A percentile compares a stretch with the other conserved stretches of the same genome.
Conservation (phyloP, 2,888 invertebrate genomes). For the Vannuccia rotundouncinata region DNA sequence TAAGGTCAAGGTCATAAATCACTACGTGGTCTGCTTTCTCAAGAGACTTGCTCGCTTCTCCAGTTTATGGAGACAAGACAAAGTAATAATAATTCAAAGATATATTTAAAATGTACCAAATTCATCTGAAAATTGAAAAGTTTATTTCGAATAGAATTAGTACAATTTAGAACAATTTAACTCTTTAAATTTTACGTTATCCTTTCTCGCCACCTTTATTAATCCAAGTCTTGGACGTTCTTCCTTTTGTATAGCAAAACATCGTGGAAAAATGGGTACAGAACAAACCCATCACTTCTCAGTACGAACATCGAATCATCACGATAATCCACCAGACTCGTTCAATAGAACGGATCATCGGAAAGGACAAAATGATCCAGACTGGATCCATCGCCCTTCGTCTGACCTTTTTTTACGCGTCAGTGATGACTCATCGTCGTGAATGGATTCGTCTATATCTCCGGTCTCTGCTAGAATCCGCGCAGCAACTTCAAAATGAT, state of each 20-base stretch:
- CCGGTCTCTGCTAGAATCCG: conserved; percentile 19
- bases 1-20: conserved; percentile 6
- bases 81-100: conserved; percentile 17
- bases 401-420: background rate
- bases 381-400: conserved; percentile 28
- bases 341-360: background rate
- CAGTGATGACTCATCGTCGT: background rate
- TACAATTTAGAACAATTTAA: too few relatives aligned
- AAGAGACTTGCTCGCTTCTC: background rate
- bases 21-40: conserved; percentile 27
- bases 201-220: too few relatives aligned
- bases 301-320: conserved; percentile 24
- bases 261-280: conserved; percentile 33
- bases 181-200: too few relatives aligned
- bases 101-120: too few relatives aligned
- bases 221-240: background rate
- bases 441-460: conserved; percentile 35
- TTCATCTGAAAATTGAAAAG: too few relatives aligned
- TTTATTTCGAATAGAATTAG: too few relatives aligned
- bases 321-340: background rate
- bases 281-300: conserved; percentile 11
- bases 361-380: conserved; percentile 25
- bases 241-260: conserved; percentile 19
- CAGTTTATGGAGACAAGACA: conserved; percentile 32
- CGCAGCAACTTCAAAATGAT: conserved; percentile 22